These are phyloP conservation scores for Micropterix aruncella DNA, from an alignment of 2,888 invertebrate species.

Conservation along the genomic window DNA sequence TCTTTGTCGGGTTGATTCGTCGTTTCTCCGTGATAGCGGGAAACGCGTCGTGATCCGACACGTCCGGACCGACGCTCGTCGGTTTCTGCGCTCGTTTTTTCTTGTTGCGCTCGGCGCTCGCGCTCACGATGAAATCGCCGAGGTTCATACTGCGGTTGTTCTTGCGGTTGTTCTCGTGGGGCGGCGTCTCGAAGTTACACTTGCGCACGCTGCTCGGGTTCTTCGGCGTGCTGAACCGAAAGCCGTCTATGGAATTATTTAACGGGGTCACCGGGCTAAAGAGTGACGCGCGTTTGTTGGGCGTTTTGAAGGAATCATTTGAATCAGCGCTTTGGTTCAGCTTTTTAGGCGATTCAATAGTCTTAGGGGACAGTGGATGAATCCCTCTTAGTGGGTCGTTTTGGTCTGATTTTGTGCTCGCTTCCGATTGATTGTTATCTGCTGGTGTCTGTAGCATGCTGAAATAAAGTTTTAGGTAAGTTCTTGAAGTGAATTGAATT, in stretches of 20 bases:
- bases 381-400: not conserved
- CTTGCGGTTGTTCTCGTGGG: constrained; percentile 21
- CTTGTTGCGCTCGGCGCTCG: constrained; percentile 22
- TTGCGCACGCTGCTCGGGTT: constrained; percentile 7
- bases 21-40: constrained; percentile 30
- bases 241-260: constrained; percentile 14
- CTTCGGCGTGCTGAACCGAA: constrained; percentile 2
- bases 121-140: constrained; percentile 25
- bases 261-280: not conserved
- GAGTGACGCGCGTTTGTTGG: not conserved
- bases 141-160: constrained; percentile 17
- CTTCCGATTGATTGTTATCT: constrained; percentile 19
- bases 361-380: not conserved
- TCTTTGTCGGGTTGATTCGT: constrained; percentile 40
- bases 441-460: constrained; percentile 29
- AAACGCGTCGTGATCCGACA: constrained; percentile 28
- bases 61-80: constrained; percentile 20
- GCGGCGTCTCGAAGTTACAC: constrained; percentile 26
- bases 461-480: no score
- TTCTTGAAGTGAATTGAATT: no score
- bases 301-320: not conserved
- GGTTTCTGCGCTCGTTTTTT: constrained; percentile 18
- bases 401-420: not conserved
- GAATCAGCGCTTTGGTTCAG: not conserved
- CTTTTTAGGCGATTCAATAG: not conserved